These are phyloP conservation scores for Megathymus violae DNA, from an alignment of 1,140 invertebrate genomes.

Conservation along the genomic window DNA sequence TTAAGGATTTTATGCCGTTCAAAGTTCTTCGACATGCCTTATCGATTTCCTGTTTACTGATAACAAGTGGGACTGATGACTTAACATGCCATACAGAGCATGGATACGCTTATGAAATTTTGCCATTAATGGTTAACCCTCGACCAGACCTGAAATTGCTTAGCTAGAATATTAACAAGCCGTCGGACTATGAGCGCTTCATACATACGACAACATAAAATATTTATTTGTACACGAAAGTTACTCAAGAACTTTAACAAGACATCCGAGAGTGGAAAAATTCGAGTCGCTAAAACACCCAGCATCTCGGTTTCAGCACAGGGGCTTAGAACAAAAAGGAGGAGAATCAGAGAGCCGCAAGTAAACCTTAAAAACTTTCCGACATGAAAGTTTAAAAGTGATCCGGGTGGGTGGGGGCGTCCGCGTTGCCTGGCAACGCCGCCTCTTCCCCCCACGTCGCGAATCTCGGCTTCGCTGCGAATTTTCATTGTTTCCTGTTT, in stretches of 20 bases:
- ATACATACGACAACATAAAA: too few species aligned
- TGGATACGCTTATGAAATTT: background rate
- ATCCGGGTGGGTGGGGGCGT: slow-evolving; percentile 56
- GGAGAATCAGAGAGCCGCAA: slow-evolving; percentile 68
- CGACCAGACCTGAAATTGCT: too few species aligned
- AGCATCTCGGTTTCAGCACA: slow-evolving; percentile 49
- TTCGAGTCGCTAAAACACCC: slow-evolving; percentile 8
- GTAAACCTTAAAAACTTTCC: slow-evolving; percentile 80
- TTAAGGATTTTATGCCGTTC: too few species aligned
- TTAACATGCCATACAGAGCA: too few species aligned
- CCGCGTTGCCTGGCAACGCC: slow-evolving; percentile 73
- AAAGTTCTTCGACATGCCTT: too few species aligned
- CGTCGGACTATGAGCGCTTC: too few species aligned
- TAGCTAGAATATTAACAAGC: too few species aligned
- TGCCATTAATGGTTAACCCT: background rate
- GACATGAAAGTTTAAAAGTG: slow-evolving; percentile 83
- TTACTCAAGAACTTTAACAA: too few species aligned
- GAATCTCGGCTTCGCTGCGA: slow-evolving; percentile 71
- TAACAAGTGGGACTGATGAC: too few species aligned
- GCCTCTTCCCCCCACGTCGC: slow-evolving; percentile 61
- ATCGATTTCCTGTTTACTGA: too few species aligned
- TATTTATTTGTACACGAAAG: too few species aligned
- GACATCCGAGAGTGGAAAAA: slow-evolving; percentile 5
- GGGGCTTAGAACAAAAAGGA: slow-evolving; percentile 68
- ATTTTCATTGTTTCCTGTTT: slow-evolving; percentile 66